These are phyloP conservation scores for Crocuta crocuta DNA, from an alignment of 2,113 vertebrate species.

Conservation along the genomic window DNA sequence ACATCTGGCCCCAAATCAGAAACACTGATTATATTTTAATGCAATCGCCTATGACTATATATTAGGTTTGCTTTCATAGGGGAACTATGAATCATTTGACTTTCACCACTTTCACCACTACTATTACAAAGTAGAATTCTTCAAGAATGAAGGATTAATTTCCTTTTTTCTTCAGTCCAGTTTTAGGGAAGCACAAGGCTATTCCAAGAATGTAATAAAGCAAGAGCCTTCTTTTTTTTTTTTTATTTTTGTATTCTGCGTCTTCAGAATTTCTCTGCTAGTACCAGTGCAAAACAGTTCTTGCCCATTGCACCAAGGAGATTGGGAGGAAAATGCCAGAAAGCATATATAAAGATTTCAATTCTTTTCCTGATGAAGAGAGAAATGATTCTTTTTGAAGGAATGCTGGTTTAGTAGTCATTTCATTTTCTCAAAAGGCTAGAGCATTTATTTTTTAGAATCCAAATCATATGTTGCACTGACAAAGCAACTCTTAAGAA, in stretches of 20 bases:
- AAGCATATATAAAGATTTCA: slow-evolving; percentile 43
- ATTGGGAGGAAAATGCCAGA: background rate
- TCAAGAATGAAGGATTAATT: slow-evolving; percentile 61
- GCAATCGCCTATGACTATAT: background rate
- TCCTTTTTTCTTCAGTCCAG: slow-evolving; percentile 49
- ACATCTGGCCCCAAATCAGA: background rate
- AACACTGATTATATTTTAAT: background rate
- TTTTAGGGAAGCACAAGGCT: slow-evolving; percentile 29
- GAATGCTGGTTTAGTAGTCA: slow-evolving; percentile 25
- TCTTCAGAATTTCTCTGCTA: slow-evolving; percentile 49
- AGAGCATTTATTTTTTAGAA: slow-evolving; percentile 38
- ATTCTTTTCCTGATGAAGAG: background rate
- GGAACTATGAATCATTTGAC: slow-evolving; percentile 3
- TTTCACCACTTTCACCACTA: background rate
- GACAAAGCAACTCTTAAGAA: background rate
- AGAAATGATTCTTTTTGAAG: slow-evolving; percentile 4
- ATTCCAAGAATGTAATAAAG: slow-evolving; percentile 53
- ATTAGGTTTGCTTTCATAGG: background rate
- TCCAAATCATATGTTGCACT: slow-evolving; percentile 22
- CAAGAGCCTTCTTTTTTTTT: slow-evolving; percentile 47
- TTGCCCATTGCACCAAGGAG: background rate
- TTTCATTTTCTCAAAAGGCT: slow-evolving; percentile 37
- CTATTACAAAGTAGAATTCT: background rate
- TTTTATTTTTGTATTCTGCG: background rate
- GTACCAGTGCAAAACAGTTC: background rate